A percentile compares a stretch with the other conserved stretches of the same genome.
phyloP scores from a whole-genome alignment of 1,140 invertebrate genomes.

The Eupristina koningsbergeri region DNA sequence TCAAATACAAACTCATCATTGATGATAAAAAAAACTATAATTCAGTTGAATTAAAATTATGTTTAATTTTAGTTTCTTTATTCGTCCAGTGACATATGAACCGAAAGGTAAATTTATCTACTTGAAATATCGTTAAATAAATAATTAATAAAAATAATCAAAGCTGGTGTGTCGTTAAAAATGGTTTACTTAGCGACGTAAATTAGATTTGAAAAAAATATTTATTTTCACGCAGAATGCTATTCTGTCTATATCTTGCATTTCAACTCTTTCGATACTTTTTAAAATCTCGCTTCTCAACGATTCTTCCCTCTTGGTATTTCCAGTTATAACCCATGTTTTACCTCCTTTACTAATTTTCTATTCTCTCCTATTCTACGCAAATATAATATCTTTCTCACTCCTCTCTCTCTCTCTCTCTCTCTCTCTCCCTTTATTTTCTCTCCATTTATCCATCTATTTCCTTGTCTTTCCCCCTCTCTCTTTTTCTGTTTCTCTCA shows the following conservation, averaged over 20 bases:
- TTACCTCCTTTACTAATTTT: background rate
- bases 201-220: background rate
- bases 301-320: conserved; percentile 7
- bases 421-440: too few relatives aligned
- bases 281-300: conserved; percentile 3
- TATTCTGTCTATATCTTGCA: conserved; percentile 10
- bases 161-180: background rate
- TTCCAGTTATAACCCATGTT: background rate
- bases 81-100: too few relatives aligned
- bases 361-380: too few relatives aligned
- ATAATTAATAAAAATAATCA: background rate
- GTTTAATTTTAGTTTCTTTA: too few relatives aligned
- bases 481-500: background rate
- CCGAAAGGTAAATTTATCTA: too few relatives aligned
- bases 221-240: background rate
- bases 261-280: background rate
- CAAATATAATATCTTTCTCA: background rate
- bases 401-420: conserved; percentile 8
- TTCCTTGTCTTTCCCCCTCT: too few relatives aligned
- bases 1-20: too few relatives aligned
- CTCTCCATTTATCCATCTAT: too few relatives aligned
- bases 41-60: too few relatives aligned
- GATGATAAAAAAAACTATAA: too few relatives aligned
- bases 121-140: background rate
- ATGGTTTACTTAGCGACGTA: background rate